phyloP scores from a whole-genome alignment of 1,140 invertebrate species.

The Rhagoletis pomonella region DNA sequence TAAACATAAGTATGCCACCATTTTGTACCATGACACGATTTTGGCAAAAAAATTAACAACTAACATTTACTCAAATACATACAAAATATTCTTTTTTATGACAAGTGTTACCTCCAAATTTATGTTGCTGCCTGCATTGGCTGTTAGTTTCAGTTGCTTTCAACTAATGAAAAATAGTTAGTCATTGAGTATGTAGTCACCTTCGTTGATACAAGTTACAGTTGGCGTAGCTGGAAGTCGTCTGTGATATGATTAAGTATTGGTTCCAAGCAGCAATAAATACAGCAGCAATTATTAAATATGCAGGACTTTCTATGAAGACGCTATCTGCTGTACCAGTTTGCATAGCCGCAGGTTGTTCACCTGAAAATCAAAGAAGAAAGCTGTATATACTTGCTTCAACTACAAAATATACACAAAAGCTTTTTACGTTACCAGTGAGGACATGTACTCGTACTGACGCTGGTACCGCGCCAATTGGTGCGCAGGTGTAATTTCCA shows the following conservation, averaged over 20 bases:
- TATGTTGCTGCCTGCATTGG: neutral
- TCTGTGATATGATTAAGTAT: constrained; percentile 71
- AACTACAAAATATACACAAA: constrained; percentile 63
- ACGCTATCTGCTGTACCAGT: constrained; percentile 86
- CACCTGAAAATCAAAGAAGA: constrained; percentile 75
- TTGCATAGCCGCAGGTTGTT: constrained; percentile 86
- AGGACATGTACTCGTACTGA: constrained; percentile 91
- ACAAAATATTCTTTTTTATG: too few species aligned
- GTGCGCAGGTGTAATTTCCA: constrained; percentile 92
- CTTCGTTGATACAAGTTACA: constrained; percentile 57
- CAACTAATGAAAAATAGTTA: neutral
- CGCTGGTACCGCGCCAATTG: constrained; percentile 90
- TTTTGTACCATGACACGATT: too few species aligned
- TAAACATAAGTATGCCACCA: too few species aligned
- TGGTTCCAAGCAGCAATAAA: constrained; percentile 55
- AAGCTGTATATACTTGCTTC: neutral
- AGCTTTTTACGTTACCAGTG: constrained; percentile 80
- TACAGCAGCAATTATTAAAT: constrained; percentile 63
- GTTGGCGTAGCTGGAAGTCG: constrained; percentile 62
- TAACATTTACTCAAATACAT: too few species aligned
- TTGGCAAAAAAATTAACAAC: too few species aligned
- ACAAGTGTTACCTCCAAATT: neutral
- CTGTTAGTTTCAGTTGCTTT: neutral
- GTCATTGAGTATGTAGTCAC: constrained; percentile 61
- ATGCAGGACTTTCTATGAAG: constrained; percentile 77